Conservation (phyloP, 2,113 vertebrate genomes). For the Corythornis madagascariensis region DNA sequence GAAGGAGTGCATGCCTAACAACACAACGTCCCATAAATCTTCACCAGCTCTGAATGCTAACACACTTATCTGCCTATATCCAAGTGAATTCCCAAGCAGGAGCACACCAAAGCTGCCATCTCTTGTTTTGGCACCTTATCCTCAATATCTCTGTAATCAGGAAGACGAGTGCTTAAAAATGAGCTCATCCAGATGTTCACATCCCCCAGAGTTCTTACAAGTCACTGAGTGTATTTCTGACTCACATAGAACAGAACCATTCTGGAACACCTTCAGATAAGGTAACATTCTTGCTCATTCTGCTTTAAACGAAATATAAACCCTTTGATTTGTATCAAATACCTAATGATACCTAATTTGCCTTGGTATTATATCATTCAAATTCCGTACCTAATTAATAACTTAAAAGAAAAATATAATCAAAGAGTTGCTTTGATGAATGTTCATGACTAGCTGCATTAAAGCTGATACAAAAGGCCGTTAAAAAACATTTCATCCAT, state of each 20-base stretch:
- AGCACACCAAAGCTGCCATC: neutral
- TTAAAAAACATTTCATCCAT: neutral
- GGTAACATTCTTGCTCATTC: neutral
- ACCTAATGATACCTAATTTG: neutral
- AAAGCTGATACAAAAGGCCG: neutral
- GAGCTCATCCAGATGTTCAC: neutral
- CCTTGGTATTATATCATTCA: neutral
- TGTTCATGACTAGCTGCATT: neutral
- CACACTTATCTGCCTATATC: neutral
- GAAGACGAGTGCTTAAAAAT: neutral
- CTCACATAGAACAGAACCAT: neutral
- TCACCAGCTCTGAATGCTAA: neutral
- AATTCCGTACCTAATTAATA: neutral
- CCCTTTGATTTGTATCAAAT: neutral
- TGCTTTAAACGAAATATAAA: neutral
- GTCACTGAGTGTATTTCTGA: neutral
- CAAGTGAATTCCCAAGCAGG: neutral
- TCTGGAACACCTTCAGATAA: neutral
- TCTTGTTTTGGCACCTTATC: neutral
- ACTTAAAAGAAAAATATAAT: neutral
- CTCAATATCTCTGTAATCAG: neutral
- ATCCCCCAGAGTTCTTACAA: neutral
- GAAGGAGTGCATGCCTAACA: neutral
- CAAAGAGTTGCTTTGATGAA: neutral
- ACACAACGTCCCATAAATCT: neutral